Evolutionary conservation across 2,888 invertebrate species (phyloP), one percentile per base, ranked within the genome.

Genomic region (Ichneumoninae sp.): DNA sequence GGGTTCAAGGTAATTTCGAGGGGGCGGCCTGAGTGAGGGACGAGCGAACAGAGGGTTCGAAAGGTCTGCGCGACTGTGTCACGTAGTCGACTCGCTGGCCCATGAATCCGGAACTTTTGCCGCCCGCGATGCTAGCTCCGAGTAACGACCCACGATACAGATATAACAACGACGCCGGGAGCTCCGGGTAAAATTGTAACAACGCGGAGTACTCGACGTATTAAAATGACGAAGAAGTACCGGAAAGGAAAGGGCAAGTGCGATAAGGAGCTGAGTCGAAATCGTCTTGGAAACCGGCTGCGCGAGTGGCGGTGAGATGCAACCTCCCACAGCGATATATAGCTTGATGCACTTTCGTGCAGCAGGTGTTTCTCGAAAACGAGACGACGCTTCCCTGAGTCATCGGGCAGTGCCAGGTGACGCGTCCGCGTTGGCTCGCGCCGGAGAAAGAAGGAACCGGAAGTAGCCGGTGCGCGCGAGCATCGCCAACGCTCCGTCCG

Each of bases 41-140:
- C 77, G 80, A 65, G 65, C 57, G 63, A 47, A 70, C 52, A 52
- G 74, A 81, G 73, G 82, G 81, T 78, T 79, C 82, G 71, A 86
- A 47, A 80, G 88, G 88, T 88, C 87, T 83, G 85, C 69, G 54
- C 69, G 65, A 76, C 84, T 86, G 89, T 89, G 91, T 90, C 91
- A 87, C 88, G 44, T 50, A 74, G 74, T 52, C 69, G 83, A 90
- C 66, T 89, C 90, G 89, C 92, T 92, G 91, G 91, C 91, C 92
- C 92, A 89, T 92, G 91, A 91, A 90, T 92, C 92, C 92, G 92
- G 91, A 83, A 85, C 88, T 89, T 89, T 88, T 91, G 91, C 89
- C 88, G 88, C 50, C 68, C 57, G 68, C 44, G 40, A 57, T 76
- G 22, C 47, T 33, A 50, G 60, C 57, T 10, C 13, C 26, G 26